Base-by-base conservation (phyloP, 1,140 invertebrate genomes). In the Brachionus sp. region DNA sequence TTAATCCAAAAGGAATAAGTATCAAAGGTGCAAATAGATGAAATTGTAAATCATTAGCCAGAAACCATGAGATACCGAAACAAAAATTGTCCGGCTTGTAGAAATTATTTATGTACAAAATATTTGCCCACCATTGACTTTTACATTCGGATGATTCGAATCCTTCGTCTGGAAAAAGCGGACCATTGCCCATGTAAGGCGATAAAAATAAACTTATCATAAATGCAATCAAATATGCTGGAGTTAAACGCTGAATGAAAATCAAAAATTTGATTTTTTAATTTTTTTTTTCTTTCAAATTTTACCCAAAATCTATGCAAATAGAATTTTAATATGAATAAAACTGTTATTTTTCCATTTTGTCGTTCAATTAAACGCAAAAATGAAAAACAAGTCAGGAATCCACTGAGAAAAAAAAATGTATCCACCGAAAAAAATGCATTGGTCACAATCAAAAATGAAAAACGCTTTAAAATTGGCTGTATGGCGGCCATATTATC, bases 341-440 rank as follows among this genome's bases (percentile, higher is more conserved):
- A 25, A 33, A 37, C 6, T 4, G 12, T 50, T 29, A 82, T 12
- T 53, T 82, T 66, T 19, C 12, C 19, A 29, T 75, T 46, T 23
- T 35, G 85, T 85, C 88, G 88, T n/a, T 87, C 86, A 42, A 90
- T 85, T 84, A 90, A 89, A 85, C 87, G 88, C 85, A 92, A 57
- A 84, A 90, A 88, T 3, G 90, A 86, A 84, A 92, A 92, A 2
- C 90, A 86, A 0, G 92, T 86, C 0, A 92, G 86, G 2, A 92
- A 86, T 57, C 92, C 92, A 85, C 92, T 92, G 33, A 88, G 37
- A 10, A 95, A 94, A 89, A 96, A 96, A 90, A 96, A 96, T 7
- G 94, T 94, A 87, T 95, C 94, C 23, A 96, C 95, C 44, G 94
- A 94, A 87, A 95, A 94, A 4, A 93, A 94, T 3, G 94, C 95